phyloP scores from a whole-genome alignment of 1,140 invertebrate genomes.

The Drosophila kohkoa region DNA sequence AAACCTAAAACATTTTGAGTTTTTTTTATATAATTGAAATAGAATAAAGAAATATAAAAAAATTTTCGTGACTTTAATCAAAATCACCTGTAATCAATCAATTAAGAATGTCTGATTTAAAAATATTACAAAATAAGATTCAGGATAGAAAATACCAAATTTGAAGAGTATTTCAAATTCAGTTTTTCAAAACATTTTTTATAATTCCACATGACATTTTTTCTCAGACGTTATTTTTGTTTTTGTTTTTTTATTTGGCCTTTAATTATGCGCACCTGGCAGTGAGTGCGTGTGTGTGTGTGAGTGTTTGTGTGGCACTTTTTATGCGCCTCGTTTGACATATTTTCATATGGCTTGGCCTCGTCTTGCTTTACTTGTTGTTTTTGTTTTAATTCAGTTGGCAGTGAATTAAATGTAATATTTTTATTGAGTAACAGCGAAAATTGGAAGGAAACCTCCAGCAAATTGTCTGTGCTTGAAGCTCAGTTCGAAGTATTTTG shows the following conservation, averaged over 20 bases:
- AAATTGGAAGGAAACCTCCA: background rate
- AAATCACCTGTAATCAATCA: background rate
- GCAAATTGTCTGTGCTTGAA: background rate
- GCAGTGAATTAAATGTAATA: conserved; percentile 6
- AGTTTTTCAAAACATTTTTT: background rate
- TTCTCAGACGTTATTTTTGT: background rate
- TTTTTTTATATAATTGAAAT: no score
- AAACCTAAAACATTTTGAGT: no score
- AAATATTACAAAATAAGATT: background rate
- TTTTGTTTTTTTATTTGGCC: conserved; percentile 37
- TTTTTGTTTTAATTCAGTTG: conserved; percentile 25
- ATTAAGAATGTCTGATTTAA: background rate
- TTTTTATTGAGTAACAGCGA: conserved; percentile 20
- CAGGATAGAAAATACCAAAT: background rate
- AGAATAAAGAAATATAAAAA: no score
- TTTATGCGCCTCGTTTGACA: conserved; percentile 44
- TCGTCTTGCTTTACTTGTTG: background rate
- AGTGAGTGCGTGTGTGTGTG: conserved; percentile 9
- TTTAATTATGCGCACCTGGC: conserved; percentile 63
- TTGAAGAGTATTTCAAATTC: background rate
- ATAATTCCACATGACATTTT: background rate
- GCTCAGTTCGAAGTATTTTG: conserved; percentile 41
- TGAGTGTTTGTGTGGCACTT: conserved; percentile 23
- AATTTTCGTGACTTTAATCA: no score
- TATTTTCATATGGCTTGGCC: conserved; percentile 20